Percentiles rank a stretch among this genome's conserved stretches.
Conservation (phyloP, 2,888 invertebrate genomes). For the Apamea monoglypha region DNA sequence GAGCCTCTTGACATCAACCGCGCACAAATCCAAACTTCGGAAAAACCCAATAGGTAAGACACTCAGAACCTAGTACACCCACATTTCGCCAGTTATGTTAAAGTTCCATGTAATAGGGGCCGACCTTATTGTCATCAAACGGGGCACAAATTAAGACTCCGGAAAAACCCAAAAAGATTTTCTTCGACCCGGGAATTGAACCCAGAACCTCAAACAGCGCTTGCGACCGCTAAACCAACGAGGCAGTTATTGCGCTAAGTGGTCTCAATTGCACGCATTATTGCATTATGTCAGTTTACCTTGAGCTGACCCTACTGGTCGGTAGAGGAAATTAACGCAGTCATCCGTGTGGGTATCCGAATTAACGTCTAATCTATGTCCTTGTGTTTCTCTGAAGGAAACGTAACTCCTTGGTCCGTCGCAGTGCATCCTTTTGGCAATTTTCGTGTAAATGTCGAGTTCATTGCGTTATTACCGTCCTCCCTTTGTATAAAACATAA, state of each 20-base stretch:
- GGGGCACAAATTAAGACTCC: background rate
- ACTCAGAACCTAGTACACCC: background rate
- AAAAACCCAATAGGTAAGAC: background rate
- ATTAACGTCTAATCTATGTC: constrained; percentile 37
- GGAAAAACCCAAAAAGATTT: background rate
- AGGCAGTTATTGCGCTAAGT: constrained; percentile 45
- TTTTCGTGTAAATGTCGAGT: constrained; percentile 5
- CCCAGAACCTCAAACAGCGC: background rate
- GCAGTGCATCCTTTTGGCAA: background rate
- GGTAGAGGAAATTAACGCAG: constrained; percentile 50
- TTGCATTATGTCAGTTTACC: constrained; percentile 58
- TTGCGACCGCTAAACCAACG: background rate
- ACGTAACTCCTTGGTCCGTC: background rate
- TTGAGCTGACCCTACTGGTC: constrained; percentile 44
- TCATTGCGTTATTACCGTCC: background rate
- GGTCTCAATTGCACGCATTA: constrained; percentile 59
- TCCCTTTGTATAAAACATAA: background rate
- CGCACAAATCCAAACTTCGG: background rate
- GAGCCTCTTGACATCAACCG: background rate
- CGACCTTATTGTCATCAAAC: background rate
- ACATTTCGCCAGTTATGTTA: background rate
- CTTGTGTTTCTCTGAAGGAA: constrained; percentile 15
- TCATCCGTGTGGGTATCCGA: constrained; percentile 21
- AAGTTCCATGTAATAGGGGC: background rate
- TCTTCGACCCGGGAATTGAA: background rate